Evolutionary conservation across 2,888 invertebrate species (phyloP).

Genomic region (Panzeria rudis): DNA sequence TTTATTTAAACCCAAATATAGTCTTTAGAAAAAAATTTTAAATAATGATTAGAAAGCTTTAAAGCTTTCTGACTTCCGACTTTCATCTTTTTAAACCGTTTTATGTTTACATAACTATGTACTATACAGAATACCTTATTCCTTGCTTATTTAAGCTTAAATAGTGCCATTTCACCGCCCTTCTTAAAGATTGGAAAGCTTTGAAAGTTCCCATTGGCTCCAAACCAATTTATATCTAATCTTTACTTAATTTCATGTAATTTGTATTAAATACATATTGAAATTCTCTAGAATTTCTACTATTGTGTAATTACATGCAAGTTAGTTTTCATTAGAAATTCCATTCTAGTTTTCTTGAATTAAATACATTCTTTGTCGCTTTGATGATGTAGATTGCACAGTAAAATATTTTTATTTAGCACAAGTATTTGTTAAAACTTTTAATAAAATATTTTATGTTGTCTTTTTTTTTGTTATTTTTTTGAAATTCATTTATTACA

Average conservation of each 20-base stretch:
- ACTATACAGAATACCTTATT: no score
- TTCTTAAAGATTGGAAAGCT: neutral
- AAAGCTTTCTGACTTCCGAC: no score
- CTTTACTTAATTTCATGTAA: neutral
- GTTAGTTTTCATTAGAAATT: constrained; percentile 63
- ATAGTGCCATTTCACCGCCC: no score
- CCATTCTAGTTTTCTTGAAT: constrained; percentile 24
- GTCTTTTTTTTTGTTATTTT: constrained; percentile 19
- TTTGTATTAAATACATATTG: neutral
- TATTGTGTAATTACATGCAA: constrained; percentile 51
- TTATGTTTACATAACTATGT: no score
- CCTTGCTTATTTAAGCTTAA: no score
- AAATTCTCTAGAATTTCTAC: constrained; percentile 49
- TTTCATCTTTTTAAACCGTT: no score
- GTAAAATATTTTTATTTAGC: constrained; percentile 52
- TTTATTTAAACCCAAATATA: no score
- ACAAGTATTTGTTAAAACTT: constrained; percentile 60
- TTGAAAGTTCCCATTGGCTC: neutral
- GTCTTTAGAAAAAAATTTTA: no score
- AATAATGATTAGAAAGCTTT: no score
- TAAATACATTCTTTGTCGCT: constrained; percentile 33
- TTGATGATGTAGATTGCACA: constrained; percentile 61
- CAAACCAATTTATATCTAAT: neutral
- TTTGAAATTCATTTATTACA: constrained; percentile 24
- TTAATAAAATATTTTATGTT: constrained; percentile 50